Percentiles rank a stretch among this genome's conserved stretches.
phyloP scores from a whole-genome alignment of 2,797 vertebrate genomes.

The Enteromius trimaculatus region DNA sequence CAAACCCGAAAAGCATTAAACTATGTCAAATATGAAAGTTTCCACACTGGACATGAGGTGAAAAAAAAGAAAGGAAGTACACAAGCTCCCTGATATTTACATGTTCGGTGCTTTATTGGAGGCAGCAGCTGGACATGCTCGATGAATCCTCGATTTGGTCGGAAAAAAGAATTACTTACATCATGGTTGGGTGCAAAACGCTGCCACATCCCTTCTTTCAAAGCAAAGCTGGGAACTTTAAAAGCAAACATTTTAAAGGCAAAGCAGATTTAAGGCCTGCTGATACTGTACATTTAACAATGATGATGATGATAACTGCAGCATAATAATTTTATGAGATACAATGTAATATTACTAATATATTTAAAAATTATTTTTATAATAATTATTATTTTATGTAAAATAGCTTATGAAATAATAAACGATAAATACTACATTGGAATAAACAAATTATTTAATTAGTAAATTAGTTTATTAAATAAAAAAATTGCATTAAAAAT shows the following conservation, averaged over 20 bases:
- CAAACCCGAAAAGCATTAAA: conserved; percentile 75
- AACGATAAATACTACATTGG: too few relatives aligned
- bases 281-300: neutral
- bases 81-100: conserved; percentile 43
- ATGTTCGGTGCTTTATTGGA: conserved; percentile 54
- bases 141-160: conserved; percentile 35
- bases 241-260: neutral
- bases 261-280: neutral
- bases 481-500: neutral
- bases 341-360: neutral
- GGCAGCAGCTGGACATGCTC: conserved; percentile 32
- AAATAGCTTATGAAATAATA: neutral
- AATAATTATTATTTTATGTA: neutral
- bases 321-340: neutral
- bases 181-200: conserved; percentile 30
- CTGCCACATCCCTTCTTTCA: conserved; percentile 34
- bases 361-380: too few relatives aligned
- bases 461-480: too few relatives aligned
- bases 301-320: too few relatives aligned
- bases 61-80: conserved; percentile 4
- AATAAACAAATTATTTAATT: too few relatives aligned
- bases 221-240: conserved; percentile 10
- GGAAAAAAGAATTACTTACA: conserved; percentile 35
- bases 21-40: conserved; percentile 69
- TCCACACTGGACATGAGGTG: conserved; percentile 10